These are phyloP conservation scores for Macroramphosus scolopax DNA, from an alignment of 2,797 vertebrate species.

Conservation along the genomic window DNA sequence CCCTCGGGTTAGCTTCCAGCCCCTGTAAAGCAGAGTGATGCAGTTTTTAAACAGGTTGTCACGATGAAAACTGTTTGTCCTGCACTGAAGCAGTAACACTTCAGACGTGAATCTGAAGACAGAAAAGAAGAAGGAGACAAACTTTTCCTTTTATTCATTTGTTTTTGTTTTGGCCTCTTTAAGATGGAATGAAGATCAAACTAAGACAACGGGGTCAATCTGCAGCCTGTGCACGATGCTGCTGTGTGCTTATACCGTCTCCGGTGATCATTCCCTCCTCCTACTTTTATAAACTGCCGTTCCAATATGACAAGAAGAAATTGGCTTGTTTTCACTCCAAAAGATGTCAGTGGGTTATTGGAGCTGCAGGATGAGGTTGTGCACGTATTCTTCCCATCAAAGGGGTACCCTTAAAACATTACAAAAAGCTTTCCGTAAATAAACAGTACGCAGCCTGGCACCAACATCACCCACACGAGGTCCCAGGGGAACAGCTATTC, in stretches of 20 bases:
- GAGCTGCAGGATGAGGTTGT: constrained; percentile 1
- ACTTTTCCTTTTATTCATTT: no score
- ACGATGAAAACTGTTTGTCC: background rate
- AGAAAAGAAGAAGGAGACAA: no score
- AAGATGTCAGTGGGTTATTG: constrained; percentile 1
- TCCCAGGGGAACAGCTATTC: constrained; percentile 45
- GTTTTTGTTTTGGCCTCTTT: no score
- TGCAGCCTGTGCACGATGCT: no score
- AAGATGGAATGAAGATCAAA: no score
- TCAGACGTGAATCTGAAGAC: no score
- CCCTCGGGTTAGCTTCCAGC: constrained; percentile 15
- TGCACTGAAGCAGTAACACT: background rate
- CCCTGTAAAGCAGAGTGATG: constrained; percentile 11
- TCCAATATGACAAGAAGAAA: no score
- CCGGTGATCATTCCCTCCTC: no score
- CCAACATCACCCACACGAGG: constrained; percentile 38
- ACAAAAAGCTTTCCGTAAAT: constrained; percentile 44
- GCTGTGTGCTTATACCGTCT: no score
- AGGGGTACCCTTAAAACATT: constrained; percentile 28
- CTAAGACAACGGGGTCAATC: no score
- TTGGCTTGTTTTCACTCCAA: background rate
- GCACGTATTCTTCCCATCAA: constrained; percentile 20
- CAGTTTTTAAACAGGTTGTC: constrained; percentile 6
- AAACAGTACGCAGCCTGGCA: constrained; percentile 23
- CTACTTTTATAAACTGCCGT: no score